These are phyloP conservation scores for Papilio protenor DNA, from an alignment of 2,888 invertebrate genomes.

Conservation along the genomic window DNA sequence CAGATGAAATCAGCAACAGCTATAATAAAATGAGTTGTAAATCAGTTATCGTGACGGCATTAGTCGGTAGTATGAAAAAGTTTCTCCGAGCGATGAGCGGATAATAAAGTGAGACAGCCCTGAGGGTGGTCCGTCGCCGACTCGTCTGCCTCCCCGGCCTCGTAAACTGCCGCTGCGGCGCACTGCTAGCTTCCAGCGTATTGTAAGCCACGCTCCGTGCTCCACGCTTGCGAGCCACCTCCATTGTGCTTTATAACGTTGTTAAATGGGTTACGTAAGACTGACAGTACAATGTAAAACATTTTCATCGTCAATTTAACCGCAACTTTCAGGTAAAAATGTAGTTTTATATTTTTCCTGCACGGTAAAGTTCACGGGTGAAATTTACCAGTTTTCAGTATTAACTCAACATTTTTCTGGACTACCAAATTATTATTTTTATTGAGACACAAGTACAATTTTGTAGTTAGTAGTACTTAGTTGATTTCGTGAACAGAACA, in stretches of 20 bases:
- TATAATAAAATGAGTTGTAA: background rate
- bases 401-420: background rate
- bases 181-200: slow-evolving; percentile 38
- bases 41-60: slow-evolving; percentile 31
- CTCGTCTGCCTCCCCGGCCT: slow-evolving; percentile 69
- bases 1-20: background rate
- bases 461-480: background rate
- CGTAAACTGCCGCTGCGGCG: slow-evolving; percentile 60
- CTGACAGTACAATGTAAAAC: slow-evolving; percentile 21
- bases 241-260: slow-evolving; percentile 26
- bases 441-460: too few relatives aligned
- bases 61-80: slow-evolving; percentile 29
- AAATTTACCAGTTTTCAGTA: background rate
- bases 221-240: slow-evolving; percentile 12
- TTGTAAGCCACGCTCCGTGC: slow-evolving; percentile 37
- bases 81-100: slow-evolving; percentile 44
- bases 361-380: background rate
- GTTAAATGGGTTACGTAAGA: slow-evolving; percentile 35
- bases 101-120: slow-evolving; percentile 50
- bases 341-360: background rate
- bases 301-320: slow-evolving; percentile 16
- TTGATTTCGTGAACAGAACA: background rate
- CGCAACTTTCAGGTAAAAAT: background rate
- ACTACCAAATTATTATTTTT: background rate
- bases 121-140: slow-evolving; percentile 67